These are phyloP conservation scores for Salvelinus namaycush DNA, from an alignment of 2,113 vertebrate species.

Conservation along the genomic window DNA sequence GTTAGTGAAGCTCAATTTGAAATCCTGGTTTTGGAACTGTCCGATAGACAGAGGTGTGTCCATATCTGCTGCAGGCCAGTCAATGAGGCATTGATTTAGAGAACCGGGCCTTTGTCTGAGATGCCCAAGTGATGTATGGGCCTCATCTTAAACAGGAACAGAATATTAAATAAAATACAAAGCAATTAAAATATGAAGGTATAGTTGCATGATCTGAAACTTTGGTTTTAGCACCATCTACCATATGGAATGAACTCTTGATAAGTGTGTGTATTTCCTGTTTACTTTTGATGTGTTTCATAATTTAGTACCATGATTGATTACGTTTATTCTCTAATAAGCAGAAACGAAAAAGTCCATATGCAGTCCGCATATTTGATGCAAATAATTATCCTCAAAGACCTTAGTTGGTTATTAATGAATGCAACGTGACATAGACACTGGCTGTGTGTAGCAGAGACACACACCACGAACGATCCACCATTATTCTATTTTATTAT, in stretches of 20 bases:
- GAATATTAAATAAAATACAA: neutral
- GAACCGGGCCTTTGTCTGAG: slow-evolving; percentile 50
- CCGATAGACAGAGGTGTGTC: slow-evolving; percentile 66
- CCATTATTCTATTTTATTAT: slow-evolving; percentile 30
- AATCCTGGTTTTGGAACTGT: slow-evolving; percentile 62
- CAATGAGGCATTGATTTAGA: slow-evolving; percentile 73
- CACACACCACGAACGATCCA: slow-evolving; percentile 6
- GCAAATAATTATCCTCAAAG: slow-evolving; percentile 59
- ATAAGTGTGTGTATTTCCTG: neutral
- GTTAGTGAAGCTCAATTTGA: slow-evolving; percentile 60
- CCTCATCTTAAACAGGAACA: slow-evolving; percentile 38
- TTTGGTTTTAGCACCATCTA: slow-evolving; percentile 10
- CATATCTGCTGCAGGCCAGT: slow-evolving; percentile 60
- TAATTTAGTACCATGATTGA: neutral
- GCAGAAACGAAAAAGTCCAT: slow-evolving; percentile 17
- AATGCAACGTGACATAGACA: slow-evolving; percentile 6
- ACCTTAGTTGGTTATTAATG: slow-evolving; percentile 13
- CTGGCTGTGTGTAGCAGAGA: no score
- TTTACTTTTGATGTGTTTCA: slow-evolving; percentile 43
- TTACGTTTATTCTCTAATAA: slow-evolving; percentile 14
- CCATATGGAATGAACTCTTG: slow-evolving; percentile 16
- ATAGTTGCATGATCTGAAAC: slow-evolving; percentile 31
- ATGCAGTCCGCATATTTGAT: neutral
- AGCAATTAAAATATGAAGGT: slow-evolving; percentile 21
- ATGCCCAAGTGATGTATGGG: slow-evolving; percentile 67